phyloP scores from a whole-genome alignment of 2,888 invertebrate genomes.

The Hypolimnas misippus region DNA sequence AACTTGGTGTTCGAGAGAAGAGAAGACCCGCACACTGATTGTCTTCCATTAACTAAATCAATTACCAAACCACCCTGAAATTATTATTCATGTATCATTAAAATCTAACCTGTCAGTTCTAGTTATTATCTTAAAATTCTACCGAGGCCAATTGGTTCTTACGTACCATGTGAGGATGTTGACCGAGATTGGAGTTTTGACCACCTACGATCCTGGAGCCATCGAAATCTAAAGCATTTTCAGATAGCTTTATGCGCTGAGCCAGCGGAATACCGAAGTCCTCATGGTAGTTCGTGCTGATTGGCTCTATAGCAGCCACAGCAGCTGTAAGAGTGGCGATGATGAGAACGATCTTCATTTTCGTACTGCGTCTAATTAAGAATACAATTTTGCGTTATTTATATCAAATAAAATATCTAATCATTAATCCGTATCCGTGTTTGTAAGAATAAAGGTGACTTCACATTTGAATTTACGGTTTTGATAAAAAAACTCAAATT shows the following conservation, averaged over 20 bases:
- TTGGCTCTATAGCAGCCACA: too few species aligned
- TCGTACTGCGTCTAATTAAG: not conserved
- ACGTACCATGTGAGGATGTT: slow-evolving; percentile 48
- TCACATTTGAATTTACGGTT: not conserved
- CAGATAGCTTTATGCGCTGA: slow-evolving; percentile 26
- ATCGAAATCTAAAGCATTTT: slow-evolving; percentile 47
- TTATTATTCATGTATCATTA: not conserved
- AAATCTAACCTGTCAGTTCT: not conserved
- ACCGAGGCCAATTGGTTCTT: too few species aligned
- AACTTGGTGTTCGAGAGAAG: slow-evolving; percentile 48
- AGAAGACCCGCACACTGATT: slow-evolving; percentile 53
- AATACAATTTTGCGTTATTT: not conserved
- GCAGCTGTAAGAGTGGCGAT: slow-evolving; percentile 24
- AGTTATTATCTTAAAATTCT: not conserved
- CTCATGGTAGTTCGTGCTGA: not conserved
- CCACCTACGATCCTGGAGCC: slow-evolving; percentile 55
- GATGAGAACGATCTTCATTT: slow-evolving; percentile 39
- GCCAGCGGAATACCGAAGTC: too few species aligned
- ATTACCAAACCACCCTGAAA: slow-evolving; percentile 52
- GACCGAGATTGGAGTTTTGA: slow-evolving; percentile 40
- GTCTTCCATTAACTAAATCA: slow-evolving; percentile 41
- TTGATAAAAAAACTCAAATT: not conserved
- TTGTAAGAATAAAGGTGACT: slow-evolving; percentile 18
- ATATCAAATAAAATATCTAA: slow-evolving; percentile 5
- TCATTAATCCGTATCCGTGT: not conserved